A percentile compares a stretch with the other conserved stretches of the same genome.
phyloP scores from a whole-genome alignment of 2,888 invertebrate genomes.

The Xanthorhoe designata region DNA sequence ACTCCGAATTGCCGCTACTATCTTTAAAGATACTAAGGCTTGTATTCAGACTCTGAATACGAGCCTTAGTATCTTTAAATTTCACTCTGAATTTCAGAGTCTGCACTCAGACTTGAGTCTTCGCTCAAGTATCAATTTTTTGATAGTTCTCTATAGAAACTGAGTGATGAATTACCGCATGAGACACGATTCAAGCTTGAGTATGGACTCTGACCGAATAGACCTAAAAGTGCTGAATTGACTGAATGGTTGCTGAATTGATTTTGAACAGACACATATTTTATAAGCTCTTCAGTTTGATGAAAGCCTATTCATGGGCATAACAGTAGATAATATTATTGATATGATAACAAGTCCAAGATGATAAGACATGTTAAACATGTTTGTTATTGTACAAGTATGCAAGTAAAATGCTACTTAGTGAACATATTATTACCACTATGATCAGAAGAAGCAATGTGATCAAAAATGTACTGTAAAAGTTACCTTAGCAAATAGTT shows the following conservation, averaged over 20 bases:
- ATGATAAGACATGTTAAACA: constrained; percentile 42
- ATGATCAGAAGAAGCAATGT: background rate
- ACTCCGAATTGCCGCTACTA: too few species aligned
- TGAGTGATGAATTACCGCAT: too few species aligned
- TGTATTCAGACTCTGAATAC: too few species aligned
- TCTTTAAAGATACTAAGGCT: too few species aligned
- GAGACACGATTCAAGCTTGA: background rate
- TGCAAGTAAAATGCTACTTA: constrained; percentile 11
- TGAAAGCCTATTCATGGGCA: constrained; percentile 16
- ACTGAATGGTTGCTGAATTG: background rate
- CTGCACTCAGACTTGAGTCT: too few species aligned
- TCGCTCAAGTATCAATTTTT: too few species aligned
- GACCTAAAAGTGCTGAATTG: background rate
- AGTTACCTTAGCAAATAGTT: too few species aligned
- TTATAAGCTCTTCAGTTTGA: constrained; percentile 4
- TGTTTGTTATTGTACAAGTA: constrained; percentile 29
- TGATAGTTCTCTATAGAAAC: too few species aligned
- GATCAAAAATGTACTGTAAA: background rate
- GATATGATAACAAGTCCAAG: constrained; percentile 38
- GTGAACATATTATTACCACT: background rate
- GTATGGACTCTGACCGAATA: background rate
- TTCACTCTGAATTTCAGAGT: too few species aligned
- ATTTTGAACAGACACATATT: background rate
- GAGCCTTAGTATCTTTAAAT: too few species aligned
- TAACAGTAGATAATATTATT: constrained; percentile 35